Conservation (phyloP, 2,113 vertebrate genomes). For the Pontoporia blainvillei region DNA sequence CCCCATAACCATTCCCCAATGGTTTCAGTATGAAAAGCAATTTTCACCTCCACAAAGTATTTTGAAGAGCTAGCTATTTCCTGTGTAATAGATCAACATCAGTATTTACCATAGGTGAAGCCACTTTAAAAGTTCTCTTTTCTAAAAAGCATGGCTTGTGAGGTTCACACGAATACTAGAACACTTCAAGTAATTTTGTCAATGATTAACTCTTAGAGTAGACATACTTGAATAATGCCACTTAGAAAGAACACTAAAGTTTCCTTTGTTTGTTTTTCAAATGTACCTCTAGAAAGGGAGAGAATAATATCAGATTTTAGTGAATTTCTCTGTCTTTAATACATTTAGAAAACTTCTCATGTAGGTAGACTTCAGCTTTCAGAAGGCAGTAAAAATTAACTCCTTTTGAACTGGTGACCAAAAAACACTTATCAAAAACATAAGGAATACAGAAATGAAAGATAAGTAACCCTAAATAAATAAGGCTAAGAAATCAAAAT, state of each 20-base stretch:
- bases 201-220: not conserved
- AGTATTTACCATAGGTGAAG: not conserved
- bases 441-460: not conserved
- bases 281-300: not conserved
- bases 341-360: not conserved
- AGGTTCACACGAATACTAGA: not conserved
- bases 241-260: not conserved
- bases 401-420: not conserved
- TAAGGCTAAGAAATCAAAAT: not conserved
- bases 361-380: not conserved
- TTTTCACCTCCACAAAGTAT: not conserved
- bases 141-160: slow-evolving; percentile 27
- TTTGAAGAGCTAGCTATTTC: not conserved
- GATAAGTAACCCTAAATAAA: not conserved
- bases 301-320: not conserved
- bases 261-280: not conserved
- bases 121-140: not conserved
- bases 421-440: not conserved
- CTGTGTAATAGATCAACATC: not conserved
- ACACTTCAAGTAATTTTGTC: not conserved
- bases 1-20: not conserved
- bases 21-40: slow-evolving; percentile 10
- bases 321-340: not conserved
- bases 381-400: not conserved
- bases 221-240: slow-evolving; percentile 27